These are phyloP conservation scores for Morone saxatilis DNA, from an alignment of 2,113 vertebrate genomes.

Conservation along the genomic window DNA sequence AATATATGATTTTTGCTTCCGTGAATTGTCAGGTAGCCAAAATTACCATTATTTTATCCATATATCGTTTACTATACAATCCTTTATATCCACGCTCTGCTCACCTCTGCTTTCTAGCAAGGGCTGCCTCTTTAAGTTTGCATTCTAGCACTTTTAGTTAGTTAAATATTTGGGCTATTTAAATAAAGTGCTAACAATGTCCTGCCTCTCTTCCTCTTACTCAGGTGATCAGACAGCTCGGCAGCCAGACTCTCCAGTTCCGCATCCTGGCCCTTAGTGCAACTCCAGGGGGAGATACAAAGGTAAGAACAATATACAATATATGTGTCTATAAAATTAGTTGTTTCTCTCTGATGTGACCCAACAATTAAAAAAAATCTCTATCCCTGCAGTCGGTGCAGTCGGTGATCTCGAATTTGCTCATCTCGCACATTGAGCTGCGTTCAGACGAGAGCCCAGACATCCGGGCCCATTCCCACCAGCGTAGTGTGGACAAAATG, in stretches of 20 bases:
- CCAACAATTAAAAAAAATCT: too few species aligned
- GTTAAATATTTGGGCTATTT: neutral
- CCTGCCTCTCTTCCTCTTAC: neutral
- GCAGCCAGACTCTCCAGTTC: constrained; percentile 90
- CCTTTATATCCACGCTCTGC: neutral
- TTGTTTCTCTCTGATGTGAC: too few species aligned
- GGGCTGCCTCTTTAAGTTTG: neutral
- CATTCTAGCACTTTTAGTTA: neutral
- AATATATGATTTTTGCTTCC: too few species aligned
- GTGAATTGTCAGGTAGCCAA: too few species aligned
- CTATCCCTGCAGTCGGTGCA: constrained; percentile 89
- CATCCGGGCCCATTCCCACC: constrained; percentile 91
- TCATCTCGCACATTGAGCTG: constrained; percentile 93
- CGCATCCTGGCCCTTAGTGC: constrained; percentile 95
- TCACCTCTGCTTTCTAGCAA: neutral
- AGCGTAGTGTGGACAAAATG: constrained; percentile 91
- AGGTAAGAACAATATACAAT: constrained; percentile 81
- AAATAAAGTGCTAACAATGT: neutral
- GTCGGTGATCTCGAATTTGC: constrained; percentile 94
- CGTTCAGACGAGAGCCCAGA: constrained; percentile 94
- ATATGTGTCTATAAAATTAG: neutral
- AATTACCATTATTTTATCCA: too few species aligned
- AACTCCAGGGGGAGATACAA: constrained; percentile 93
- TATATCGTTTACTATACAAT: neutral
- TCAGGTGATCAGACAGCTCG: constrained; percentile 92